Percentiles rank a stretch among this genome's conserved stretches.
These are phyloP conservation scores for Muntiacus muntjak DNA, from an alignment of 2,113 vertebrate genomes.

Conservation along the genomic window DNA sequence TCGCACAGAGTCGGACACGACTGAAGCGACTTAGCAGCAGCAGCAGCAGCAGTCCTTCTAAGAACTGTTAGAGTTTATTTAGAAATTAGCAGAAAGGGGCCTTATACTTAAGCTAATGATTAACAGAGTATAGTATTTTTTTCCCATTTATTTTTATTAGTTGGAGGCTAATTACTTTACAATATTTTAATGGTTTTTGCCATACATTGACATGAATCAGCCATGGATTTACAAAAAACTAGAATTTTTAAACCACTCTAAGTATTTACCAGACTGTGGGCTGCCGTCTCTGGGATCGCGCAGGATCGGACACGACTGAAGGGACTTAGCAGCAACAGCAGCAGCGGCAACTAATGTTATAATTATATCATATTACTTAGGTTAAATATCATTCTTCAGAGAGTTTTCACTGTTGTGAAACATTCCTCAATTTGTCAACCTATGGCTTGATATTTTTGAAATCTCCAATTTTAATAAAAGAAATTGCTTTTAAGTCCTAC, in stretches of 20 bases:
- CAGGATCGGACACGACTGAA: too few relatives aligned
- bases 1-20: rapidly evolving
- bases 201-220: too few relatives aligned
- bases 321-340: too few relatives aligned
- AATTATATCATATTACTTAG: constrained; percentile 82
- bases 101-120: constrained; percentile 6
- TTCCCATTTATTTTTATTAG: too few relatives aligned
- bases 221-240: neutral
- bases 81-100: neutral
- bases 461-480: neutral
- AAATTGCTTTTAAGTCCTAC: neutral
- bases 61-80: neutral
- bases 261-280: neutral
- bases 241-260: constrained; percentile 34
- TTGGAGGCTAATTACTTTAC: too few relatives aligned
- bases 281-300: too few relatives aligned
- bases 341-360: constrained; percentile 68
- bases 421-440: neutral
- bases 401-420: constrained; percentile 72
- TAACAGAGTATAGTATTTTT: neutral
- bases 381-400: constrained; percentile 81
- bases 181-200: too few relatives aligned
- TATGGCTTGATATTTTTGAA: neutral
- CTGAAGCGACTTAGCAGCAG: too few relatives aligned
- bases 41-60: neutral